phyloP scores from a whole-genome alignment of 2,113 vertebrate genomes.

The Toxostoma redivivum region DNA sequence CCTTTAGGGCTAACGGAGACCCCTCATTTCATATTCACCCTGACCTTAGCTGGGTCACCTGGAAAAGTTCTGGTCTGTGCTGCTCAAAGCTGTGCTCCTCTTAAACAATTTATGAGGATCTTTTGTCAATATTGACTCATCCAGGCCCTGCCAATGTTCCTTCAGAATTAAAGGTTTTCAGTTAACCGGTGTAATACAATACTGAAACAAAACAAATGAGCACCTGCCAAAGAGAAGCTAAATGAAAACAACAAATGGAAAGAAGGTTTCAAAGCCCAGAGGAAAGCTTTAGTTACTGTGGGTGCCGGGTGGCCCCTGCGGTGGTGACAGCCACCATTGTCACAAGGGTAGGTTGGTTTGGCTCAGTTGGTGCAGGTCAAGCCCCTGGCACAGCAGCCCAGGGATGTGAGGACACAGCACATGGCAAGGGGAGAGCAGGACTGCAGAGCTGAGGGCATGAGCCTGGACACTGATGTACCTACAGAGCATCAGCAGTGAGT shows the following conservation, averaged over 20 bases:
- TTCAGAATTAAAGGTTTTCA: not conserved
- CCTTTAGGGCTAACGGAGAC: not conserved
- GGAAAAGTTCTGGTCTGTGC: not conserved
- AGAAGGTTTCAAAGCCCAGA: not conserved
- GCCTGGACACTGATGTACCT: not conserved
- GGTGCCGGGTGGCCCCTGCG: not conserved
- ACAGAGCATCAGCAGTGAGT: accelerated
- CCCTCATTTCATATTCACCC: accelerated
- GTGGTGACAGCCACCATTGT: not conserved
- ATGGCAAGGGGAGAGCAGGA: too few relatives aligned
- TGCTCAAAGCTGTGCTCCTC: not conserved
- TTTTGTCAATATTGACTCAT: not conserved
- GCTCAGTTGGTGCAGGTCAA: accelerated
- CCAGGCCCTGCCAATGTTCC: not conserved
- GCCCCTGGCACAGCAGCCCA: not conserved
- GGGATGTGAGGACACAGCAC: accelerated
- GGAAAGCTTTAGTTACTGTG: not conserved
- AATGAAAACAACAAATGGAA: not conserved
- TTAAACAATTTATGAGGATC: not conserved
- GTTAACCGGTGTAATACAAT: not conserved
- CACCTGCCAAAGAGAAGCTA: not conserved
- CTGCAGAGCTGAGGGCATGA: accelerated
- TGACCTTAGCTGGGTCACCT: not conserved
- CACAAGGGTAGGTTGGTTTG: not conserved
- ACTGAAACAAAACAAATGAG: not conserved